Percentiles rank a stretch among this genome's conserved stretches.
Evolutionary conservation across 1,140 invertebrate species (phyloP).

Genomic region (Helicorthomorpha holstii): DNA sequence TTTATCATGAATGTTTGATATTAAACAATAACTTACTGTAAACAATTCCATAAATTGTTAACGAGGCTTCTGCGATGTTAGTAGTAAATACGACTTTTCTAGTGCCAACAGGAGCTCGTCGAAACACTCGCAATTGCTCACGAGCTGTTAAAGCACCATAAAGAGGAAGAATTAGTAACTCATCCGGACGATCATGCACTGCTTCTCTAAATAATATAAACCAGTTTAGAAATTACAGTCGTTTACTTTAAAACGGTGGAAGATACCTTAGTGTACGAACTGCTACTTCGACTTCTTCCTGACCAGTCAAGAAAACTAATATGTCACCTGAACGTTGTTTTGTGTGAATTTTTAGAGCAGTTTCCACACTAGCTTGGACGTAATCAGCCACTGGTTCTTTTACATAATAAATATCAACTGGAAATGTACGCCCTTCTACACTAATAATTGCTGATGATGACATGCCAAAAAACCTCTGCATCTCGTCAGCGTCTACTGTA

Average conservation of each 20-base stretch:
- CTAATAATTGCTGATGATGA: not conserved
- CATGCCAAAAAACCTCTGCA: constrained; percentile 79
- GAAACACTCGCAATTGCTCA: constrained; percentile 79
- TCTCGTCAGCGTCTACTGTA: constrained; percentile 76
- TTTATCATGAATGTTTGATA: constrained; percentile 11
- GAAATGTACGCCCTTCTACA: constrained; percentile 52
- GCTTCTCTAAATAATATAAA: too few relatives aligned
- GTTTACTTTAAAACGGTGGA: too few relatives aligned
- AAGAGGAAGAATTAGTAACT: constrained; percentile 71
- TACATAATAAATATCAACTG: constrained; percentile 71
- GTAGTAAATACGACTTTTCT: constrained; percentile 90
- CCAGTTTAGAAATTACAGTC: too few relatives aligned
- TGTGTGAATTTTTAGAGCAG: constrained; percentile 73
- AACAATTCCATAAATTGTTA: constrained; percentile 76
- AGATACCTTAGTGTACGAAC: constrained; percentile 37
- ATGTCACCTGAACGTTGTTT: constrained; percentile 69
- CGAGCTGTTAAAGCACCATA: constrained; percentile 71
- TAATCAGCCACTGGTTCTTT: constrained; percentile 80
- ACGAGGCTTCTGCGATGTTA: constrained; percentile 93
- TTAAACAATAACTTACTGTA: constrained; percentile 41
- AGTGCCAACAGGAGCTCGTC: constrained; percentile 44
- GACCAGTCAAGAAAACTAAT: constrained; percentile 83
- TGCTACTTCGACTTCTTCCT: constrained; percentile 72
- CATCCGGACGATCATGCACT: too few relatives aligned
- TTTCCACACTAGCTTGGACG: constrained; percentile 67